A percentile compares a stretch with the other conserved stretches of the same genome.
Evolutionary conservation across 2,888 invertebrate genomes (phyloP).

Genomic region (Nephrotoma flavescens): DNA sequence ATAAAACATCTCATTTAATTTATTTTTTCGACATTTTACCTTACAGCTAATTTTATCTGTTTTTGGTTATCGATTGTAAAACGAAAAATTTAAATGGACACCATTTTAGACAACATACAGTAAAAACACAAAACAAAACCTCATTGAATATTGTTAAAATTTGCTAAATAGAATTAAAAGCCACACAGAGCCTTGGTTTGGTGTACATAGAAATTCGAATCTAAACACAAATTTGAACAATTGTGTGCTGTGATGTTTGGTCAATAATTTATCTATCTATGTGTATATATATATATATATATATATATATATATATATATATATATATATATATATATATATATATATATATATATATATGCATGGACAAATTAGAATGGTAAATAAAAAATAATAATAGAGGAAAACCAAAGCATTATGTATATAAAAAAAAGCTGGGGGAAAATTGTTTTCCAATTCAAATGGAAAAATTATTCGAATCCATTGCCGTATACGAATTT

Average conservation of each 20-base stretch:
- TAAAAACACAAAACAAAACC: neutral
- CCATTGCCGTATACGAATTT: neutral
- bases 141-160: neutral
- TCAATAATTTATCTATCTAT: neutral
- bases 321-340: too few relatives aligned
- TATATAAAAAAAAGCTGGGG: neutral
- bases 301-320: too few relatives aligned
- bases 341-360: too few relatives aligned
- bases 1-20: too few relatives aligned
- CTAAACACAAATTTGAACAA: neutral
- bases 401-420: neutral
- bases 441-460: neutral
- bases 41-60: too few relatives aligned
- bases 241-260: neutral
- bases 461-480: neutral
- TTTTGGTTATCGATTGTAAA: too few relatives aligned
- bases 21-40: too few relatives aligned
- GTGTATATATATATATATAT: too few relatives aligned
- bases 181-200: neutral
- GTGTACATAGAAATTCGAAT: neutral
- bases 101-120: neutral
- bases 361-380: neutral
- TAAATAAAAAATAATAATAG: neutral
- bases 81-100: neutral
- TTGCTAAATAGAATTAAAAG: neutral